A percentile compares a stretch with the other conserved stretches of the same genome.
These are phyloP conservation scores for Pelmatolapia mariae DNA, from an alignment of 2,113 vertebrate genomes.

Conservation along the genomic window DNA sequence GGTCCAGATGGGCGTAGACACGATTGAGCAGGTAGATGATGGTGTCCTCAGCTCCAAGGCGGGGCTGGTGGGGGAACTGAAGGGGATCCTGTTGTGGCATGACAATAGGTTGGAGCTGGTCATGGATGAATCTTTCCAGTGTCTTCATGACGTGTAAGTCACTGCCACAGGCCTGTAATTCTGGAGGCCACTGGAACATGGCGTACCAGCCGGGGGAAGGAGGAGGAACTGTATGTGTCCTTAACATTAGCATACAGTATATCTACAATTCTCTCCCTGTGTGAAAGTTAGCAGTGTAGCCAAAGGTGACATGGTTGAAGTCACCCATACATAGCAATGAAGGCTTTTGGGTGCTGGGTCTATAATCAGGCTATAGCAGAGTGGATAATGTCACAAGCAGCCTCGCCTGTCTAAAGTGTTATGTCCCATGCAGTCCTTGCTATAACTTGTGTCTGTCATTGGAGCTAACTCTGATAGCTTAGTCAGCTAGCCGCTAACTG, in stretches of 20 bases:
- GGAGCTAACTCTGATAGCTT: not conserved
- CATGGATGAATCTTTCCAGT: too few relatives aligned
- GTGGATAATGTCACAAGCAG: not conserved
- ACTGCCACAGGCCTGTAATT: too few relatives aligned
- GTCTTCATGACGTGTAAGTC: too few relatives aligned
- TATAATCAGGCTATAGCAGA: not conserved
- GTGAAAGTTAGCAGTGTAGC: too few relatives aligned
- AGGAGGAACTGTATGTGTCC: too few relatives aligned
- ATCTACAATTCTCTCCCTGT: too few relatives aligned
- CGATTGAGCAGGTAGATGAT: not conserved
- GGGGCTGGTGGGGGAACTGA: not conserved
- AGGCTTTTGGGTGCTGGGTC: not conserved
- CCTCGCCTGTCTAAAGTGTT: not conserved
- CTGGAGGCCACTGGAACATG: too few relatives aligned
- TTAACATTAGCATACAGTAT: too few relatives aligned
- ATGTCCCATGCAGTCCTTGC: not conserved
- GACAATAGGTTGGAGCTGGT: not conserved
- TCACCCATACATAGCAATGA: not conserved
- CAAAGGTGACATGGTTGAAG: too few relatives aligned
- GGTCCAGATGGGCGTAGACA: not conserved
- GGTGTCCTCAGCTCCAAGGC: accelerated
- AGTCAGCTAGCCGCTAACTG: not conserved
- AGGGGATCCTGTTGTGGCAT: not conserved
- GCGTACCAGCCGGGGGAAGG: too few relatives aligned
- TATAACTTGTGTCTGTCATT: not conserved